Base-by-base conservation (phyloP, 2,888 invertebrate genomes). In the Nasonovia ribisnigri region DNA sequence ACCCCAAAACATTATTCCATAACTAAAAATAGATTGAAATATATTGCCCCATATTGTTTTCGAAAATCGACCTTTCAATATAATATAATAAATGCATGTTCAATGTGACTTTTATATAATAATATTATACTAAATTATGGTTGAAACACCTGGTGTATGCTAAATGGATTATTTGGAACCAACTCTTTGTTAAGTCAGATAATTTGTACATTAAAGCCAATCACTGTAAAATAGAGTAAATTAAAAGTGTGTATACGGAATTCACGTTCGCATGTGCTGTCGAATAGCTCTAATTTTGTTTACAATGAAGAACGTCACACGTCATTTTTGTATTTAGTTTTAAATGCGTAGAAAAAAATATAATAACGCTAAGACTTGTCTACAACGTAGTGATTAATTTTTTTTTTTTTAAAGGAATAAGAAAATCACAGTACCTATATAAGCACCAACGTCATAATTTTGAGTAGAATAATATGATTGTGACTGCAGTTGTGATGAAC, bases 321-420 rank as follows among this genome's bases (percentile, higher is more conserved):
- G 57, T 86, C 54, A 57, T 91, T 84, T 43, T 84, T 77, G 36
- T n/a, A 8, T 57, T n/a, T 29, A 43, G 60, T 60, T 89, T 54
- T 43, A 42, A 84, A 51, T n/a, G 1, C 24, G 29, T 36, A 36
- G 1, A 84, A 54, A n/a, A 91, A 54, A 54, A 54, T 54, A 20
- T 84, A 91, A 54, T 91, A 46, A 84, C 57, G 43, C 16, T 8
- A n/a, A 67, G 46, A 90, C n/a, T 46, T n/a, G 67, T 36, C 36
- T 36, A 20, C 2, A 90, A 46, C n/a, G 43, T 92, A 60, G 36
- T 87, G 60, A 87, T 92, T 92, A 92, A 48, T 60, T 26, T 57
- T 26, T 57, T 26, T 26, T 54, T 54, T 54, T 20, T 2, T 1
- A 57, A 57, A 43, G 8, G 46, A 86, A 46, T 51, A 24, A 91